These are phyloP conservation scores for Rhinopomastus cyanomelas DNA, from an alignment of 2,113 vertebrate species.

Conservation along the genomic window DNA sequence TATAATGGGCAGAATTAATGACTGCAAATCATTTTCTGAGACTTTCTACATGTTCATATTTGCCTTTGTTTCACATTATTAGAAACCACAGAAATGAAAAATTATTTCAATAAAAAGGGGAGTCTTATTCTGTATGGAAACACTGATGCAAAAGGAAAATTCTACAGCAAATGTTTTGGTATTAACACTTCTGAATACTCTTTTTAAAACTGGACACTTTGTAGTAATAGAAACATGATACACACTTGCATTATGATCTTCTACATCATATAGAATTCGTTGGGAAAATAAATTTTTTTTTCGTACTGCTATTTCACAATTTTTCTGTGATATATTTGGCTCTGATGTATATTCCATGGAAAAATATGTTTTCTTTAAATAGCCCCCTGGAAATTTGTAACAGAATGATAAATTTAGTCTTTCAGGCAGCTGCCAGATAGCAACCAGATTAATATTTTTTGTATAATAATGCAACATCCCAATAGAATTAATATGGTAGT, in stretches of 20 bases:
- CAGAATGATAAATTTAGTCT: background rate
- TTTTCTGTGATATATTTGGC: background rate
- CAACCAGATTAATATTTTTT: background rate
- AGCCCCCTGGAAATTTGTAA: background rate
- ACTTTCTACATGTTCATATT: background rate
- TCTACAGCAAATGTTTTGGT: background rate
- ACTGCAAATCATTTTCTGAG: background rate
- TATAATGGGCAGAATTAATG: background rate
- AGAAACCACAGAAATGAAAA: slow-evolving; percentile 21
- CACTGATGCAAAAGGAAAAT: background rate
- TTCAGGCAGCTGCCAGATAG: background rate
- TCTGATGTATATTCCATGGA: background rate
- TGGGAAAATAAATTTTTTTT: background rate
- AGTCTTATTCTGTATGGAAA: background rate
- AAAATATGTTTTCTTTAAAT: background rate
- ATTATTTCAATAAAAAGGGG: slow-evolving; percentile 29
- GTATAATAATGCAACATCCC: background rate
- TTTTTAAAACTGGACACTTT: background rate
- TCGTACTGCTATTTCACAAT: background rate
- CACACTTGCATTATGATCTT: background rate
- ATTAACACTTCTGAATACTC: background rate
- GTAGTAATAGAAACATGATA: background rate
- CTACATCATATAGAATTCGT: background rate
- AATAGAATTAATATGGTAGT: background rate
- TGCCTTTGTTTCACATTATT: background rate